Evolutionary conservation across 1,140 invertebrate species (phyloP), one percentile per base, ranked within the genome.

Genomic region (Oscheius sp.): DNA sequence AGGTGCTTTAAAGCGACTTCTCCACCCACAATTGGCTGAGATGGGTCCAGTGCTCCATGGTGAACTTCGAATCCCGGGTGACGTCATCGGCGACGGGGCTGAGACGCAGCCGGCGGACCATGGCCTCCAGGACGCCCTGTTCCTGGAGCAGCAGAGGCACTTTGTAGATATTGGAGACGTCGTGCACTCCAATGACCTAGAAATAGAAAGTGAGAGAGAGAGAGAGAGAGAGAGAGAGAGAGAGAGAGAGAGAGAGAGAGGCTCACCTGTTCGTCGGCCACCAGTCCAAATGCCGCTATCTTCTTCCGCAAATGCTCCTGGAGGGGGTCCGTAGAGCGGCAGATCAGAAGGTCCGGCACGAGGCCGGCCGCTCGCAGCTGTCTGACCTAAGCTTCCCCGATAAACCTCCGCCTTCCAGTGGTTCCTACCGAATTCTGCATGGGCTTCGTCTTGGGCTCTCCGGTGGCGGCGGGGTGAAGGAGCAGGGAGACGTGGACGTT

Each of bases 401-500:
- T n/a, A n/a, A n/a, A n/a, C n/a, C n/a, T n/a, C n/a, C n/a, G n/a
- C n/a, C n/a, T n/a, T n/a, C n/a, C n/a, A n/a, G n/a, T n/a, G n/a
- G n/a, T n/a, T n/a, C n/a, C 87, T 1, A 99, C 93, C 75, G 93
- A 95, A 2, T 92, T 90, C 86, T 99, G 97, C 18, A 95, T 98
- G 26, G 96, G 96, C 86, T 99, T 99, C 2, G 95, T 98, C 87
- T 99, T 99, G 18, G 94, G 91, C 86, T 99, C 95, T 15, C 94
- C 94, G 1, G 93, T 93, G 15, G 92, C 88, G 84, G 89, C 90
- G 36, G 91, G 94, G 88, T 93, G 90, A 64, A 95, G 93, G 59
- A 98, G 90, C 31, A 97, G 87, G 10, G 94, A 97, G 1, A 99
- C 95, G 88, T 98, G 95, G 34, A 95, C 93, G 82, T 90, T 90